Percentiles rank a stretch among this genome's conserved stretches.
These are phyloP conservation scores for Carcharodon carcharias DNA, from an alignment of 2,797 vertebrate species.

Conservation along the genomic window DNA sequence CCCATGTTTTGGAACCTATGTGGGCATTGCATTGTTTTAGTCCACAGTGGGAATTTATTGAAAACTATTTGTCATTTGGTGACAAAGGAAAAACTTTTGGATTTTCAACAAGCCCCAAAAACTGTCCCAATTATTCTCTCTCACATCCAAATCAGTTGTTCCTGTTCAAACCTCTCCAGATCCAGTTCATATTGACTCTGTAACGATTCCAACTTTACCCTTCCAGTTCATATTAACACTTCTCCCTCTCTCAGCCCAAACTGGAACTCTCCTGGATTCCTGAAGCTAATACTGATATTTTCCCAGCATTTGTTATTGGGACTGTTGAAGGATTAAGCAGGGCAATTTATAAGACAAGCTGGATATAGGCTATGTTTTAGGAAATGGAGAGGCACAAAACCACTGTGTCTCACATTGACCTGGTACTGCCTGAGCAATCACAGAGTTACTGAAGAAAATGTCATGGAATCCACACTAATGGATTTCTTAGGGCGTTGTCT, in stretches of 20 bases:
- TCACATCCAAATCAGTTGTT: not conserved
- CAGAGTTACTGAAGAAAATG: not conserved
- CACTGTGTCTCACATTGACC: constrained; percentile 2
- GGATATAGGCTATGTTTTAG: not conserved
- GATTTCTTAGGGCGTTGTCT: no score
- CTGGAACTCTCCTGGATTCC: not conserved
- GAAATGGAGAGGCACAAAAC: not conserved
- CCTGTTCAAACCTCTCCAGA: not conserved
- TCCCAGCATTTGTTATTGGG: not conserved
- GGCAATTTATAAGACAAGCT: not conserved
- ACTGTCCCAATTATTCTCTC: not conserved
- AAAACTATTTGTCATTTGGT: not conserved
- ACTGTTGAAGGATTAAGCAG: not conserved
- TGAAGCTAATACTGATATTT: not conserved
- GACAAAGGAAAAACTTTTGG: not conserved
- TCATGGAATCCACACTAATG: not conserved
- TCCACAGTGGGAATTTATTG: not conserved
- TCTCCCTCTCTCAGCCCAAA: not conserved
- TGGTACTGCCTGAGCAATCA: not conserved
- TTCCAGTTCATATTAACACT: not conserved
- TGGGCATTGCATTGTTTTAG: not conserved
- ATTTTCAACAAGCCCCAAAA: not conserved
- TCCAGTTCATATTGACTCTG: not conserved
- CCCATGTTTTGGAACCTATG: not conserved
- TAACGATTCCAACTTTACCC: not conserved